Percentiles rank a stretch among this genome's conserved stretches.
phyloP scores from a whole-genome alignment of 2,888 invertebrate genomes.

The Chrysina gloriosa region DNA sequence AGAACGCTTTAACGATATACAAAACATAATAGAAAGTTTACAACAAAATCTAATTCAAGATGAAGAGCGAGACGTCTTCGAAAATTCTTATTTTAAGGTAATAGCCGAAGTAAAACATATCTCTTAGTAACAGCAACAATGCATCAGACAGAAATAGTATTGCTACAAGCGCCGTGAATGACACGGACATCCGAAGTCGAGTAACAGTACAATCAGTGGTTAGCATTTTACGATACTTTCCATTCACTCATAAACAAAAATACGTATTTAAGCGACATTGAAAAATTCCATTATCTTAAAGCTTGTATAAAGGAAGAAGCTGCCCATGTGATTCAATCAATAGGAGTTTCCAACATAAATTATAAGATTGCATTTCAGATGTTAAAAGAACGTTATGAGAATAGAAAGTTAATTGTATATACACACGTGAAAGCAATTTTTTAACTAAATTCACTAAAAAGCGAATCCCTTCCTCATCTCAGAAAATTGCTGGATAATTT shows the following conservation, averaged over 20 bases:
- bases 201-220: conserved; percentile 42
- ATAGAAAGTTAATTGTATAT: conserved; percentile 48
- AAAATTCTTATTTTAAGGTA: neutral
- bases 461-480: conserved; percentile 41
- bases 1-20: neutral
- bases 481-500: conserved; percentile 47
- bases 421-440: conserved; percentile 48
- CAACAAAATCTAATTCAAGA: neutral
- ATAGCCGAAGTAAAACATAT: neutral
- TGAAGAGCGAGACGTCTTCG: conserved; percentile 7
- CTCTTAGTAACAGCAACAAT: neutral
- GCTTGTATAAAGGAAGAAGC: conserved; percentile 45
- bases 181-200: conserved; percentile 18
- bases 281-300: conserved; percentile 45
- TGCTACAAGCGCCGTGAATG: neutral
- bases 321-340: conserved; percentile 39
- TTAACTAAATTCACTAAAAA: conserved; percentile 39
- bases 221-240: conserved; percentile 43
- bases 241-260: conserved; percentile 40
- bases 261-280: conserved; percentile 35
- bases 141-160: neutral
- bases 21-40: neutral
- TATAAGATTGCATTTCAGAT: conserved; percentile 43
- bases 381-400: conserved; percentile 48
- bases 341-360: conserved; percentile 40